Evolutionary conservation across 2,888 invertebrate genomes (phyloP), one percentile per base, ranked within the genome.

Genomic region (Hirtodrosophila alboralis): DNA sequence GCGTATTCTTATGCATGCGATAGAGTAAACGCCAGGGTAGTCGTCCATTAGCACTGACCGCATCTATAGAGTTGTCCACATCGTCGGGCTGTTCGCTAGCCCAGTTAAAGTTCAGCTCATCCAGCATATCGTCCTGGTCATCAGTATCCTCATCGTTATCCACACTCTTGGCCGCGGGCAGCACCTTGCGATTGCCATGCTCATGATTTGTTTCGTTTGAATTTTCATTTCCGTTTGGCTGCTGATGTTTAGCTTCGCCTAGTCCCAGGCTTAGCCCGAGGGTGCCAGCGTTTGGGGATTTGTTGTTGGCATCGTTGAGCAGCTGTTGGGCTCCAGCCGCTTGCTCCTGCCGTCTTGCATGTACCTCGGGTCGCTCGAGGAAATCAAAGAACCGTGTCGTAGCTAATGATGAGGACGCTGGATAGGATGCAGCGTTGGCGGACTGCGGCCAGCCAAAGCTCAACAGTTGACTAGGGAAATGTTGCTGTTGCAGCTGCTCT

Each of bases 21-120:
- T 90, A 90, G 44, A 89, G 70, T 66, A 89, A 81, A 51, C 85
- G 87, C 66, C 90, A 74, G 38, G 88, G 89, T 56, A 87, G 78
- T 56, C 84, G 87, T 18, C 54, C 69, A 48, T 73, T 75, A 45
- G 53, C 68, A 52, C 74, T 72, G 14, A 26, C 51, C 13, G 31
- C 16, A 13, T 53, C 51, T 7, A 52, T 45, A 23, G 56, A 48
- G n/a, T 48, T 64, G 12, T 53, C 54, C 40, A 59, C 14, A 14
- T 69, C 45, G 4, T 52, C 57, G 10, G 61, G 36, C 37, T 75
- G 65, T 34, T 69, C 68, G 41, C 53, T 76, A 33, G 26, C 45
- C 68, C 71, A 77, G 44, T 73, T 66, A 8, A 51, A 28, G 30
- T 61, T 68, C 14, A 73, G 63, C 12, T 65, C 62, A 18, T 59